Conservation (phyloP, 2,113 vertebrate species). For the Chascanopsetta lugubris region DNA sequence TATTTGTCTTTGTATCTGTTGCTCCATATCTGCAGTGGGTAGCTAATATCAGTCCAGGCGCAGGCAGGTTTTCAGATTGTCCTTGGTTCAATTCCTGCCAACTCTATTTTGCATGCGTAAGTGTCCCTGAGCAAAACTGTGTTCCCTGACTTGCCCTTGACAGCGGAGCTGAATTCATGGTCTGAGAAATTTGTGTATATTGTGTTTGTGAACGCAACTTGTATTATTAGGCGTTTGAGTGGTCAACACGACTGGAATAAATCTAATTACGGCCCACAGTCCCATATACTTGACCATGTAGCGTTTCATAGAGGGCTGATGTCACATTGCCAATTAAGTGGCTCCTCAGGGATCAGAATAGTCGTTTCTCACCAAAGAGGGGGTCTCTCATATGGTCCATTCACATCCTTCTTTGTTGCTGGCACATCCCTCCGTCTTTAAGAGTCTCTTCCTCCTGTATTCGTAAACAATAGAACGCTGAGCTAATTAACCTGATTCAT, state of each 20-base stretch:
- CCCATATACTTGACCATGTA: neutral
- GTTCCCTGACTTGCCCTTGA: neutral
- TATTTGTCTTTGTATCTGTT: no score
- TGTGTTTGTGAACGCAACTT: no score
- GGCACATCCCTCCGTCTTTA: neutral
- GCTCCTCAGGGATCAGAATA: no score
- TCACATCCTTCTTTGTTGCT: neutral
- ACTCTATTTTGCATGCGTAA: no score
- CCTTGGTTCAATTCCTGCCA: no score
- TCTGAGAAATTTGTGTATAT: neutral
- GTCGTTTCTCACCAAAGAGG: neutral
- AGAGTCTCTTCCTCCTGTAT: neutral
- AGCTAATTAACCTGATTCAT: slow-evolving; percentile 39
- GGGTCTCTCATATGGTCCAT: neutral
- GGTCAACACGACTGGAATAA: no score
- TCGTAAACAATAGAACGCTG: slow-evolving; percentile 13
- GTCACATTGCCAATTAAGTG: neutral
- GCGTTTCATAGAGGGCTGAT: neutral
- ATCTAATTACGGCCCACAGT: neutral
- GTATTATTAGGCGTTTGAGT: no score
- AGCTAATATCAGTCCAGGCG: no score
- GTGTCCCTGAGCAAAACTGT: neutral
- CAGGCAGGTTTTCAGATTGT: no score
- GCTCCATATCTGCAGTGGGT: no score
- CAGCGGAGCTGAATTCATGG: neutral